Evolutionary conservation across 2,797 vertebrate genomes (phyloP).

Genomic region (Oreortyx pictus): DNA sequence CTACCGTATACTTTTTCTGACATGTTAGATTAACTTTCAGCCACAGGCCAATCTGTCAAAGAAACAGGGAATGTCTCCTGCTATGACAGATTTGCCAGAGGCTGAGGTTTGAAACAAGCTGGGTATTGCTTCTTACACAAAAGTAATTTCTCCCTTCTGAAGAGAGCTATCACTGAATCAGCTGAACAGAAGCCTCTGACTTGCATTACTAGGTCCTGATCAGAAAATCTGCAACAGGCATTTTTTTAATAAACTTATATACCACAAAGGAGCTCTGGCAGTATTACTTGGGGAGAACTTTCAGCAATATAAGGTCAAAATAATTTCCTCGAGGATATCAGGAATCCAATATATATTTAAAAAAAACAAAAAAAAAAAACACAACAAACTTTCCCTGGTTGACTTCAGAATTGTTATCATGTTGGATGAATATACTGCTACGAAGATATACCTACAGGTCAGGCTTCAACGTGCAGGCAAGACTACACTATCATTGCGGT

Average conservation of each 20-base stretch:
- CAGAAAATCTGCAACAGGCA: constrained; percentile 69
- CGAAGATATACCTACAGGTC: constrained; percentile 34
- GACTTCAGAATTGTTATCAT: constrained; percentile 47
- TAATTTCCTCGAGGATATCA: constrained; percentile 70
- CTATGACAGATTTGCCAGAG: constrained; percentile 81
- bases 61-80: constrained; percentile 82
- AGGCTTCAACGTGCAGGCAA: not conserved
- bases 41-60: constrained; percentile 81
- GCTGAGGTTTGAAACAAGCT: constrained; percentile 80
- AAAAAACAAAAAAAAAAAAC: not conserved
- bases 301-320: constrained; percentile 69
- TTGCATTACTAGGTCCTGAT: constrained; percentile 72
- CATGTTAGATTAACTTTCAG: constrained; percentile 84
- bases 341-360: constrained; percentile 61
- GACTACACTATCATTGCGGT: not conserved
- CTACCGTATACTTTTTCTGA: constrained; percentile 76
- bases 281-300: constrained; percentile 54
- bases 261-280: constrained; percentile 53
- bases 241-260: constrained; percentile 72
- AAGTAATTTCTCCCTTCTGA: constrained; percentile 78
- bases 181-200: constrained; percentile 72
- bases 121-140: constrained; percentile 79
- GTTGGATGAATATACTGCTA: constrained; percentile 8
- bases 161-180: constrained; percentile 77
- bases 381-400: constrained; percentile 1